These are phyloP conservation scores for Drosophila meridiana DNA, from an alignment of 2,888 invertebrate species.

Conservation along the genomic window DNA sequence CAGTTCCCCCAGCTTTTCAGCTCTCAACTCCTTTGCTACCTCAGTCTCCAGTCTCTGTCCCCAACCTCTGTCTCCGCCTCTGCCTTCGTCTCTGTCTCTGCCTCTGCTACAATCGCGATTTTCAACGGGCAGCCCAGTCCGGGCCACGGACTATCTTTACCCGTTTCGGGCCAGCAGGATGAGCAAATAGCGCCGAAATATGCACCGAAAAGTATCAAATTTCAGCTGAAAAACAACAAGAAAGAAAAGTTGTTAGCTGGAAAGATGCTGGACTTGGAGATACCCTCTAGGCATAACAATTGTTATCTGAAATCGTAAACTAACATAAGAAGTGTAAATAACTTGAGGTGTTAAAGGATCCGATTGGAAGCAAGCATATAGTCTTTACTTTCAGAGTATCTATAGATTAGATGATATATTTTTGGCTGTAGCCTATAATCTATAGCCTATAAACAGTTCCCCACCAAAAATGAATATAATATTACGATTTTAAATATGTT, in stretches of 20 bases:
- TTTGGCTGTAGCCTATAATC: background rate
- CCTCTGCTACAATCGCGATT: conserved; percentile 22
- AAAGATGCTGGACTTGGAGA: conserved; percentile 3
- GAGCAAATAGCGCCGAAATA: conserved; percentile 39
- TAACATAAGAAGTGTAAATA: background rate
- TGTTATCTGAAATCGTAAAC: background rate
- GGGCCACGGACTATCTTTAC: conserved; percentile 26
- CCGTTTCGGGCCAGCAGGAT: conserved; percentile 27
- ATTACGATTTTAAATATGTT: background rate
- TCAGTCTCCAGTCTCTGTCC: conserved; percentile 7
- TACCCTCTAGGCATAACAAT: background rate
- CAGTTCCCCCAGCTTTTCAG: conserved; percentile 34
- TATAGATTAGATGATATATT: background rate
- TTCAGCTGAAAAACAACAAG: conserved; percentile 40
- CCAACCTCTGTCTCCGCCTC: background rate
- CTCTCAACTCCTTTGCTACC: conserved; percentile 1
- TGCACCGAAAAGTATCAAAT: conserved; percentile 70
- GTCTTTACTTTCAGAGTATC: background rate
- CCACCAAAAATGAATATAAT: background rate
- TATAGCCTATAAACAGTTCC: too few relatives aligned
- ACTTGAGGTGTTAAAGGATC: too few relatives aligned
- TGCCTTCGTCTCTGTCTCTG: conserved; percentile 9
- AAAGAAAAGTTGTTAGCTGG: conserved; percentile 7
- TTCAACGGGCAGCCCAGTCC: background rate
- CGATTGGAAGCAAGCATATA: background rate